Conservation (phyloP, 2,113 vertebrate genomes). For the Aspiorhynchus laticeps region DNA sequence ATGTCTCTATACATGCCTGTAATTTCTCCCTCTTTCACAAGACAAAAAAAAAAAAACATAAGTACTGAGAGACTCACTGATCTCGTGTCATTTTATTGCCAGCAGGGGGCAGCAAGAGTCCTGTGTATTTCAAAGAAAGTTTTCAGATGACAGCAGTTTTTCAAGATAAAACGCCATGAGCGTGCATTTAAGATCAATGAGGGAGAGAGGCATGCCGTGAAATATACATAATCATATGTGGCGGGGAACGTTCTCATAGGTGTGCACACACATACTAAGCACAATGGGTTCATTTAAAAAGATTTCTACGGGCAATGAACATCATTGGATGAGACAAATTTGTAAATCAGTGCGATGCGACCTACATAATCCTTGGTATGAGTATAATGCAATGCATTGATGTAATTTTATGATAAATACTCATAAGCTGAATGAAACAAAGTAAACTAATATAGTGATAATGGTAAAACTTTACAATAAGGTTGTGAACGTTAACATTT, state of each 20-base stretch:
- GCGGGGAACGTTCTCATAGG: constrained; percentile 57
- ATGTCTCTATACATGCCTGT: constrained; percentile 75
- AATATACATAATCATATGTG: constrained; percentile 72
- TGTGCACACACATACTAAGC: constrained; percentile 2
- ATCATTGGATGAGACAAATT: constrained; percentile 41
- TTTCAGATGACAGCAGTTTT: constrained; percentile 75
- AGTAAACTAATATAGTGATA: neutral
- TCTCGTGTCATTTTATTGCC: constrained; percentile 54
- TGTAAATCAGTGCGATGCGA: neutral
- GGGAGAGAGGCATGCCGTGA: constrained; percentile 66
- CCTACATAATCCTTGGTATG: constrained; percentile 15
- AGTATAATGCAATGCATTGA: neutral
- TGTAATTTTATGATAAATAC: constrained; percentile 6
- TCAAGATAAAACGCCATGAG: constrained; percentile 65
- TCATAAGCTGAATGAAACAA: neutral
- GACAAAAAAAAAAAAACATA: neutral
- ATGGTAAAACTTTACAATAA: neutral
- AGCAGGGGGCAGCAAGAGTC: constrained; percentile 80
- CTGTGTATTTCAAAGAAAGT: constrained; percentile 63
- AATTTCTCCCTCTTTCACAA: constrained; percentile 84
- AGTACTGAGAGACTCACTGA: neutral
- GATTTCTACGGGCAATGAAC: neutral
- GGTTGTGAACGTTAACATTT: neutral
- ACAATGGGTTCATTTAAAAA: neutral
- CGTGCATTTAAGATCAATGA: constrained; percentile 74